Evolutionary conservation across 2,797 vertebrate genomes (phyloP).

Genomic region (Leuciscus waleckii): DNA sequence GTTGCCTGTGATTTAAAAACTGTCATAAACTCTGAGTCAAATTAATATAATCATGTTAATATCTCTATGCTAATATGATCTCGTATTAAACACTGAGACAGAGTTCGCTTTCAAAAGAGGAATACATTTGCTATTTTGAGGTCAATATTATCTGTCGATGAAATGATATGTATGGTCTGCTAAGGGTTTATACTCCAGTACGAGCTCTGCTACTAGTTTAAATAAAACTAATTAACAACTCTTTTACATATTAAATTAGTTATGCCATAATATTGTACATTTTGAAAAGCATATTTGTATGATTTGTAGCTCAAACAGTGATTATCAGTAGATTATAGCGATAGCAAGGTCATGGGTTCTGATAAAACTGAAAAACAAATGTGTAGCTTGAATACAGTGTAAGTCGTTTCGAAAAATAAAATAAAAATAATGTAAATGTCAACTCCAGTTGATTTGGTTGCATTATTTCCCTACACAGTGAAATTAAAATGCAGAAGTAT

Average conservation of each 20-base stretch:
- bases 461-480: neutral
- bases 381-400: no score
- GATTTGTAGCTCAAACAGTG: neutral
- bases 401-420: neutral
- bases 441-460: neutral
- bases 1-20: neutral
- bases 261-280: neutral
- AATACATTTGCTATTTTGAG: conserved; percentile 36
- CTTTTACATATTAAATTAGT: conserved; percentile 23
- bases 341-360: neutral
- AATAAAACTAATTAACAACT: conserved; percentile 38
- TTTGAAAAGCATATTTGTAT: neutral
- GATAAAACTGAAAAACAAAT: no score
- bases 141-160: conserved; percentile 23
- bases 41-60: conserved; percentile 15
- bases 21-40: neutral
- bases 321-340: neutral
- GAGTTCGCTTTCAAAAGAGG: neutral
- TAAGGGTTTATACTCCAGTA: conserved; percentile 33
- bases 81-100: neutral
- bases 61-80: neutral
- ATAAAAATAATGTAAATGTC: neutral
- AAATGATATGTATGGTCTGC: conserved; percentile 31
- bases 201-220: conserved; percentile 24
- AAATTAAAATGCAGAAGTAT: neutral